Evolutionary conservation across 2,888 invertebrate genomes (phyloP).

Genomic region (Drosophila mettleri): DNA sequence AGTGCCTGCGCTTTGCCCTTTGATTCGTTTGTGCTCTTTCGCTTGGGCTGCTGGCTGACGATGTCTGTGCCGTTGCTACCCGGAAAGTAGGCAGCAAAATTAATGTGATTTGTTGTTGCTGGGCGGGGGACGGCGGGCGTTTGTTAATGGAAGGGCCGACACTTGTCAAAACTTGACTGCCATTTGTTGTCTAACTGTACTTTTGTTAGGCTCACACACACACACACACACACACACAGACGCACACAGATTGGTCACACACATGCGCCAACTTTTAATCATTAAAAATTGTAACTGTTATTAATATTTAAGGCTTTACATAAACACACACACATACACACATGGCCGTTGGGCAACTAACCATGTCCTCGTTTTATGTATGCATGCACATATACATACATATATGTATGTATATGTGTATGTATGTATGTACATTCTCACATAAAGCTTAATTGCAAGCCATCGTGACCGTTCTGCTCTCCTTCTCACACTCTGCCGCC

Average conservation of each 20-base stretch:
- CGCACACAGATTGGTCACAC: slow-evolving; percentile 22
- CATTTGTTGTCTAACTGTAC: slow-evolving; percentile 69
- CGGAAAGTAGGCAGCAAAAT: slow-evolving; percentile 30
- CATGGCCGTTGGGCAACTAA: slow-evolving; percentile 49
- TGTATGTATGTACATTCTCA: slow-evolving; percentile 10
- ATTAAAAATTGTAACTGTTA: slow-evolving; percentile 81
- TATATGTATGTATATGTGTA: neutral
- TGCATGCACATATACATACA: slow-evolving; percentile 12
- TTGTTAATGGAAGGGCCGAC: slow-evolving; percentile 7
- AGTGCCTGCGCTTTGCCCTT: neutral
- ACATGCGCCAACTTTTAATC: slow-evolving; percentile 77
- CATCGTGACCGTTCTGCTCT: slow-evolving; percentile 65
- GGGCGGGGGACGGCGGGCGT: neutral
- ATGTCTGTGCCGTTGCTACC: neutral
- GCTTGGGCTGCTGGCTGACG: neutral
- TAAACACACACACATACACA: slow-evolving; percentile 34
- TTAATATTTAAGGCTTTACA: slow-evolving; percentile 77
- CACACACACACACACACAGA: slow-evolving; percentile 21
- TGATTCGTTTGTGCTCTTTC: neutral
- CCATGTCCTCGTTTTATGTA: slow-evolving; percentile 41
- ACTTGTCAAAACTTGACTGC: slow-evolving; percentile 62
- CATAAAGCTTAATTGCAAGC: slow-evolving; percentile 73
- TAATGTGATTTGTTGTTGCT: slow-evolving; percentile 2
- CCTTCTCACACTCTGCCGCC: neutral
- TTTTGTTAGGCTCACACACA: slow-evolving; percentile 46